phyloP scores from a whole-genome alignment of 30 jellyfish, hydroid and myxozoan genomes.

The Clytia hemisphaerica region DNA sequence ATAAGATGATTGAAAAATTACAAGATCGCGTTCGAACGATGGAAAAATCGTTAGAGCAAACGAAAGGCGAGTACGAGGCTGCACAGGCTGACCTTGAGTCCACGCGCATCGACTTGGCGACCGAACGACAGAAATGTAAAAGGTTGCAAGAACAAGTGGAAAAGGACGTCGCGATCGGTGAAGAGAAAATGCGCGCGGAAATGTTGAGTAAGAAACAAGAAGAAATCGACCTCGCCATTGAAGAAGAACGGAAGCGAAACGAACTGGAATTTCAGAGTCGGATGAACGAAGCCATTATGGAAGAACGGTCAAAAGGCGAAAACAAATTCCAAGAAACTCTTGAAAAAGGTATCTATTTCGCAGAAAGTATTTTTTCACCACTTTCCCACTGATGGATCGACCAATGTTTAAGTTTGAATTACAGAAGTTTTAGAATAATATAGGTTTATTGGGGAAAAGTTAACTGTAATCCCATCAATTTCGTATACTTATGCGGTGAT shows the following conservation, averaged over 20 bases:
- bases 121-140: slow-evolving; percentile 15
- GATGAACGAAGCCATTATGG: slow-evolving; percentile 52
- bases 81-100: slow-evolving; percentile 41
- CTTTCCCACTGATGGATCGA: no score
- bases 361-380: no score
- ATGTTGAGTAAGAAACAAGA: slow-evolving; percentile 18
- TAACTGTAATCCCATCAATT: no score
- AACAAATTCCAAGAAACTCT: slow-evolving; percentile 39
- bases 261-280: slow-evolving; percentile 20
- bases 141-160: slow-evolving; percentile 14
- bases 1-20: slow-evolving; percentile 64
- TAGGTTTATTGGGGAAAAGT: no score
- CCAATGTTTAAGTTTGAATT: no score
- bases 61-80: slow-evolving; percentile 62
- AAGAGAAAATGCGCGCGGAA: slow-evolving; percentile 3
- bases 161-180: slow-evolving; percentile 12
- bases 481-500: no score
- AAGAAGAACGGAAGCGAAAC: slow-evolving; percentile 26
- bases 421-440: no score
- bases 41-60: slow-evolving; percentile 51
- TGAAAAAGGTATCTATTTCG: slow-evolving; percentile 52
- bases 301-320: slow-evolving; percentile 51
- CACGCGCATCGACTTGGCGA: slow-evolving; percentile 10
- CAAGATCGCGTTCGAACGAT: slow-evolving; percentile 54
- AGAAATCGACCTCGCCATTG: slow-evolving; percentile 25